Evolutionary conservation across 2,797 vertebrate genomes (phyloP), one percentile per base, ranked within the genome.

Genomic region (Remorina albescens): DNA sequence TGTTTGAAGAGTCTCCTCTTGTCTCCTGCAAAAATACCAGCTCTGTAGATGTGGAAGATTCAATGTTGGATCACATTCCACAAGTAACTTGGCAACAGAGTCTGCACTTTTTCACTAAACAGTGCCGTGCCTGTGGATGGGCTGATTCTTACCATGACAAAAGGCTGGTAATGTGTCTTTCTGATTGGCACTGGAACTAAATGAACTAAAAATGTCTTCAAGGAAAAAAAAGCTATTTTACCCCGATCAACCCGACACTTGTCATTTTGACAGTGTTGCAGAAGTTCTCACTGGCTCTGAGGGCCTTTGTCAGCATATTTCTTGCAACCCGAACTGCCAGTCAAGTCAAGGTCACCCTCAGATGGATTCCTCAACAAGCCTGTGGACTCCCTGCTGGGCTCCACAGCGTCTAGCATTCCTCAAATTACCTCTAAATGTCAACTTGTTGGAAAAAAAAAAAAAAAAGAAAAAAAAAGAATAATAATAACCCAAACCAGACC

Each of bases 281-380:
- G 50, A 56, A 71, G 61, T 63, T 76, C 21, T 18, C 5, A 62
- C 28, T 39, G 10, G 59, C 56, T 61, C 64, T 1, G 2, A 25
- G 39, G 37, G 49, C 23, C 54, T 71, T 39, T 66, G 64, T 65
- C 67, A 85, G 82, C 60, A 8, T 59, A 77, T 76, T 63, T 30
- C 49, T 28, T 68, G 59, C 37, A 66, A 77, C 79, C 54, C 25
- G 10, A 72, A 30, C 73, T 71, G 77, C 26, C 76, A 74, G 73
- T 78, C 74, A 76, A 73, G 55, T 13, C 37, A 72, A 63, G 86
- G 90, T 90, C 88, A 91, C 86, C 79, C 84, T 83, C 23, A 63
- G 60, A 80, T 26, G 37, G 57, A 79, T 69, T 55, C 57, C 55
- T 59, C 18, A 69, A 72, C 67, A 67, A 65, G 71, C 77, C 62